phyloP scores from a whole-genome alignment of 2,797 vertebrate genomes.

The Sebastolobus altivelis region DNA sequence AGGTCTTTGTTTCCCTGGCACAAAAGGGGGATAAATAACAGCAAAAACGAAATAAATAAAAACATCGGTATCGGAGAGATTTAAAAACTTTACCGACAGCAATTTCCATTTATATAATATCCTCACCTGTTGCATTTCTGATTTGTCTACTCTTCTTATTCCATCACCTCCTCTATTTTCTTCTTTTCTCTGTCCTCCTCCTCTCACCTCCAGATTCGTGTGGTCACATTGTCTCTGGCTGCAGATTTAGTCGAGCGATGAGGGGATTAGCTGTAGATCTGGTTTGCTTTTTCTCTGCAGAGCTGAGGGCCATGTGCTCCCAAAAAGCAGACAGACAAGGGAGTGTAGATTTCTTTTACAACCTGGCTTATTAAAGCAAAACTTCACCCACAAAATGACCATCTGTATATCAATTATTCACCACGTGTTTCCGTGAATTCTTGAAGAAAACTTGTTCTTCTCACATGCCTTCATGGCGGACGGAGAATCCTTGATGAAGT shows the following conservation, averaged over 20 bases:
- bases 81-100: not conserved
- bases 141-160: not conserved
- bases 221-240: conserved; percentile 55
- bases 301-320: conserved; percentile 36
- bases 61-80: not conserved
- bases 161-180: not conserved
- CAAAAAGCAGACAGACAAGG: conserved; percentile 57
- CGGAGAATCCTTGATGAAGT: not conserved
- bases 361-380: conserved; percentile 39
- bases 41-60: too few species aligned
- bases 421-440: not conserved
- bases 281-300: conserved; percentile 55
- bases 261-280: conserved; percentile 77
- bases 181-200: not conserved
- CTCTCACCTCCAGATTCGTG: conserved; percentile 4
- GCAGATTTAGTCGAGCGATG: conserved; percentile 65
- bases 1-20: too few species aligned
- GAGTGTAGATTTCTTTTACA: conserved; percentile 68
- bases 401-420: not conserved
- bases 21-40: too few species aligned
- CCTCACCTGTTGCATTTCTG: not conserved
- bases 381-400: not conserved
- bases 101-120: not conserved
- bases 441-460: not conserved
- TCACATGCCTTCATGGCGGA: not conserved